Evolutionary conservation across 1,140 invertebrate genomes (phyloP), one percentile per base, ranked within the genome.

Genomic region (Scaptomyza hsui): DNA sequence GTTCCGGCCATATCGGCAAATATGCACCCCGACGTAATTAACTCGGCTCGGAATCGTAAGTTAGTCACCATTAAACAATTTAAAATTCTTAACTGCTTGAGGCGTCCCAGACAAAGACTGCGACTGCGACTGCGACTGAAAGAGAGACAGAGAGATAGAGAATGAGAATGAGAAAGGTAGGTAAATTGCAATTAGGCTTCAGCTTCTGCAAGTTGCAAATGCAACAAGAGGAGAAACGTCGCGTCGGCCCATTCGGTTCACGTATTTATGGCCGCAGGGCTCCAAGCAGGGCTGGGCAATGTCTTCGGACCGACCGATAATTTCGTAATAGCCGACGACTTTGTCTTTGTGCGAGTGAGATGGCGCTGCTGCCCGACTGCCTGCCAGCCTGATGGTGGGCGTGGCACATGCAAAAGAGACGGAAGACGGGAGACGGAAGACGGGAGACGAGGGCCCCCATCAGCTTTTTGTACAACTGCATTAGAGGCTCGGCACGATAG

Each of bases 1-100:
- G 47, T 47, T 29, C 59, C 59, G 64, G 65, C 57, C 70, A 75
- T 73, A 76, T 88, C 82, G 78, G 82, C 83, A 88, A 86, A 88
- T 88, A 88, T 88, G 83, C 83, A 82, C 78, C 83, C 82, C 82
- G 72, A 69, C 83, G 82, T 88, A 88, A 88, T 88, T 88, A 88
- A 88, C 82, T 88, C 65, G 83, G 82, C 71, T 75, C 77, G 75
- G 82, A 88, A 88, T 88, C 82, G 82, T 88, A 88, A 88, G 83
- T 88, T 88, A 88, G 82, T 89, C 82, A 88, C 82, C 82, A 88
- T 88, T 88, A 88, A 88, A 88, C 82, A 89, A 88, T 88, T 88
- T 88, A 88, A 88, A 88, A 88, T 88, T 89, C 78, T 76, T 72
- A 81, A 81, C 82, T 69, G 67, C 76, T 79, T 48, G 76, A 59